These are phyloP conservation scores for Kryptolebias ocellatus DNA, from an alignment of 2,797 vertebrate species.

Conservation along the genomic window DNA sequence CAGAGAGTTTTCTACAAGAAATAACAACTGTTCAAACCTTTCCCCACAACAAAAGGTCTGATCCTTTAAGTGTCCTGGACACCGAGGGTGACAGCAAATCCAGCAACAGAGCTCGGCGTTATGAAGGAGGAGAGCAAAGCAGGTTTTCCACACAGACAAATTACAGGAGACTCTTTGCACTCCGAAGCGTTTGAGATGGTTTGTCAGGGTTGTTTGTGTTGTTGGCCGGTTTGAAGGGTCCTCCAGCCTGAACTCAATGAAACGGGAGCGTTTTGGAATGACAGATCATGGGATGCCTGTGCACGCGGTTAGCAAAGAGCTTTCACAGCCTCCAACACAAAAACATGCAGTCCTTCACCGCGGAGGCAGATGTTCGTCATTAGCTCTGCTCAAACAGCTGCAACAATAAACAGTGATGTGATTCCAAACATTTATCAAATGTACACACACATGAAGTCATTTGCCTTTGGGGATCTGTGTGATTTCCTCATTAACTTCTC, in stretches of 20 bases:
- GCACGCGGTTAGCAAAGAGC: too few relatives aligned
- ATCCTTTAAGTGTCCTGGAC: background rate
- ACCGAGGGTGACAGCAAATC: too few relatives aligned
- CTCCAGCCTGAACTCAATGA: slow-evolving; percentile 28
- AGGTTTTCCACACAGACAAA: slow-evolving; percentile 58
- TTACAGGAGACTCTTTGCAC: slow-evolving; percentile 35
- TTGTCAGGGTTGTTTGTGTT: slow-evolving; percentile 18
- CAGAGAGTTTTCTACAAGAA: too few relatives aligned
- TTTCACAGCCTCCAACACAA: slow-evolving; percentile 22
- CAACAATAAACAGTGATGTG: slow-evolving; percentile 34
- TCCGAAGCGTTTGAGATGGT: slow-evolving; percentile 56
- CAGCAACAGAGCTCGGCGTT: too few relatives aligned
- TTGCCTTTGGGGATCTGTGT: slow-evolving; percentile 61
- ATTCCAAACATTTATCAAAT: slow-evolving; percentile 50
- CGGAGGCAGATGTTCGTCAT: slow-evolving; percentile 42
- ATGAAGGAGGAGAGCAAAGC: slow-evolving; percentile 24
- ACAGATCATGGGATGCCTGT: too few relatives aligned
- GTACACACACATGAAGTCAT: slow-evolving; percentile 48
- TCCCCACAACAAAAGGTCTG: too few relatives aligned
- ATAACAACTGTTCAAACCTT: too few relatives aligned
- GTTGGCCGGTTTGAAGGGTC: slow-evolving; percentile 30
- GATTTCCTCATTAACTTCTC: slow-evolving; percentile 73
- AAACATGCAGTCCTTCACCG: slow-evolving; percentile 12
- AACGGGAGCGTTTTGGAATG: too few relatives aligned
- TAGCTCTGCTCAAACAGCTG: slow-evolving; percentile 39